Conservation (phyloP, 2,113 vertebrate species). For the Apus apus region DNA sequence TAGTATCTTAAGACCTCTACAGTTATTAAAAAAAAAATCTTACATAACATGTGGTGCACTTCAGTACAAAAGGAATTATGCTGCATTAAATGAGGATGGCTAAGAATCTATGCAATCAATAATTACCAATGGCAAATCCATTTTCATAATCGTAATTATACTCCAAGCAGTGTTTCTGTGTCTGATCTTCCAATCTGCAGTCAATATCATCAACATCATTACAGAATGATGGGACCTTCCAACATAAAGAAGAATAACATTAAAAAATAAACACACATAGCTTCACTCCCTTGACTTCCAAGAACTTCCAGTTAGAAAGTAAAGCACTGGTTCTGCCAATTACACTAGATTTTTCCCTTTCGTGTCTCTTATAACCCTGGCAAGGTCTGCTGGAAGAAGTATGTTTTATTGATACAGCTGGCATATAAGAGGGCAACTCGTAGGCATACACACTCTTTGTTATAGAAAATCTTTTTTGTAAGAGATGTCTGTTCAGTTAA, state of each 20-base stretch:
- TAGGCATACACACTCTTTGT: not conserved
- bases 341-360: not conserved
- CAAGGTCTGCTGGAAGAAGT: not conserved
- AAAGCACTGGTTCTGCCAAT: not conserved
- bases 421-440: not conserved
- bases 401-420: not conserved
- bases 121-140: constrained; percentile 93
- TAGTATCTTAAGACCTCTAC: not conserved
- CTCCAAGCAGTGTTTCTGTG: constrained; percentile 92
- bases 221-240: constrained; percentile 93
- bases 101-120: not conserved
- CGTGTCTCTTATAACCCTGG: not conserved
- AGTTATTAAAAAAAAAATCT: not conserved
- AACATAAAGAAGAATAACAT: constrained; percentile 3
- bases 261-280: not conserved
- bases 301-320: not conserved
- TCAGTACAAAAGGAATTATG: not conserved
- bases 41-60: not conserved
- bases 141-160: constrained; percentile 99
- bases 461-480: not conserved
- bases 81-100: not conserved
- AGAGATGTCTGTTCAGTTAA: not conserved
- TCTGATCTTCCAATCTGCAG: constrained; percentile 89
- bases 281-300: fast-evolving
- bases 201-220: constrained; percentile 85